phyloP scores from a whole-genome alignment of 2,888 invertebrate genomes.

The Lymantria dispar region DNA sequence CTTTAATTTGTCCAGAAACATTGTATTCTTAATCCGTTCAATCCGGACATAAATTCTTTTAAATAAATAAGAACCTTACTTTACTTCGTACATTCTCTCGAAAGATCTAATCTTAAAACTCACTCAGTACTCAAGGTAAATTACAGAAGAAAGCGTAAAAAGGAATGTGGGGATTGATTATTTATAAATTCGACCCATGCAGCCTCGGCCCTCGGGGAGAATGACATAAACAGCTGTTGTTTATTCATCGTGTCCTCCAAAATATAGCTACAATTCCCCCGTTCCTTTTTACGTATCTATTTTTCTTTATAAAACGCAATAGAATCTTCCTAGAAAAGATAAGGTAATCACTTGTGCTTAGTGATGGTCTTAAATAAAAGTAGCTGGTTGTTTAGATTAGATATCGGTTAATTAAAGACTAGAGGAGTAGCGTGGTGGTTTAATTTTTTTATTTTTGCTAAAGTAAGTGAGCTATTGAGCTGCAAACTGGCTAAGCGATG shows the following conservation, averaged over 20 bases:
- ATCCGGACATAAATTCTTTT: no score
- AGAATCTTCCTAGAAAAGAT: constrained; percentile 12
- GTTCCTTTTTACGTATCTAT: constrained; percentile 38
- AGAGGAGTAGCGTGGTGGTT: no score
- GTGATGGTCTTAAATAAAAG: no score
- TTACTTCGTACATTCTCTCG: neutral
- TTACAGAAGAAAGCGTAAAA: neutral
- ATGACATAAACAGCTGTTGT: constrained; percentile 61
- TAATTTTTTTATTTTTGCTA: no score
- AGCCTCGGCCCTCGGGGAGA: constrained; percentile 34
- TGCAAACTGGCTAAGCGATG: no score
- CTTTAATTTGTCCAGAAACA: no score
- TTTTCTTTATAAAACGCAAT: constrained; percentile 27
- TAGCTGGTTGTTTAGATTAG: neutral
- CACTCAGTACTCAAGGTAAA: neutral
- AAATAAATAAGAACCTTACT: neutral
- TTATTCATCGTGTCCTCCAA: constrained; percentile 59
- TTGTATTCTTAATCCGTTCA: no score
- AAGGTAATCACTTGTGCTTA: constrained; percentile 19
- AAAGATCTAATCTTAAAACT: neutral
- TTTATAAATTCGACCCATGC: constrained; percentile 54
- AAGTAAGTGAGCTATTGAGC: no score
- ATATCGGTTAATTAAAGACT: neutral
- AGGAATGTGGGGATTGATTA: constrained; percentile 40
- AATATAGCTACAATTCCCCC: constrained; percentile 45